These are phyloP conservation scores for Eristalis arbustorum DNA, from an alignment of 2,888 invertebrate genomes.

Conservation along the genomic window DNA sequence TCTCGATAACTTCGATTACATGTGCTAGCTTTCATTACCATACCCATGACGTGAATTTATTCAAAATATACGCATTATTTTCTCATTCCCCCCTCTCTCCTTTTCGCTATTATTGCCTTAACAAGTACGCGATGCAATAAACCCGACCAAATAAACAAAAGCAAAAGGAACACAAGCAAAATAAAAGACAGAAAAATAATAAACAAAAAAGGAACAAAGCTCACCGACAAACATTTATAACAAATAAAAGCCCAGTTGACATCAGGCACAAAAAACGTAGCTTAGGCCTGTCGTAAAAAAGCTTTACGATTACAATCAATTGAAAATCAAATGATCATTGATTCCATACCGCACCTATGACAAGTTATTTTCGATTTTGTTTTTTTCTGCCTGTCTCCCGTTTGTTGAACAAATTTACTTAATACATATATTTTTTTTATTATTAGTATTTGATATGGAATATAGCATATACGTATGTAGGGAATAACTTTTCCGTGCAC, in stretches of 20 bases:
- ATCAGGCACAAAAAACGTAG: background rate
- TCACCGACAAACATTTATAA: slow-evolving; percentile 36
- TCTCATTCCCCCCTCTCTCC: background rate
- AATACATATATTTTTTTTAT: background rate
- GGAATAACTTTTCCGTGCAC: slow-evolving; percentile 35
- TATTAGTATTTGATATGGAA: slow-evolving; percentile 18
- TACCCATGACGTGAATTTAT: slow-evolving; percentile 48
- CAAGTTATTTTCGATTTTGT: background rate
- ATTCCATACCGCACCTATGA: background rate
- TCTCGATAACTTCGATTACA: slow-evolving; percentile 54
- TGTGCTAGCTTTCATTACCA: slow-evolving; percentile 30
- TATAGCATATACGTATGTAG: slow-evolving; percentile 50
- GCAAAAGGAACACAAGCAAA: background rate
- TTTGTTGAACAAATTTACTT: background rate
- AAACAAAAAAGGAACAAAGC: slow-evolving; percentile 19
- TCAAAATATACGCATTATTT: slow-evolving; percentile 57
- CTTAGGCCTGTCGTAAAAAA: background rate
- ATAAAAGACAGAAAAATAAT: background rate
- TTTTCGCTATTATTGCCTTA: slow-evolving; percentile 17
- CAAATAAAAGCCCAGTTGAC: slow-evolving; percentile 7
- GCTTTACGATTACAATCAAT: background rate
- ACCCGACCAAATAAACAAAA: slow-evolving; percentile 13
- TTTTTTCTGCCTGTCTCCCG: background rate
- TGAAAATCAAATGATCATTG: slow-evolving; percentile 13
- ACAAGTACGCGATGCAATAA: slow-evolving; percentile 35